Base-by-base conservation (phyloP, 2,797 vertebrate species). In the Rousettus madagascariensis region DNA sequence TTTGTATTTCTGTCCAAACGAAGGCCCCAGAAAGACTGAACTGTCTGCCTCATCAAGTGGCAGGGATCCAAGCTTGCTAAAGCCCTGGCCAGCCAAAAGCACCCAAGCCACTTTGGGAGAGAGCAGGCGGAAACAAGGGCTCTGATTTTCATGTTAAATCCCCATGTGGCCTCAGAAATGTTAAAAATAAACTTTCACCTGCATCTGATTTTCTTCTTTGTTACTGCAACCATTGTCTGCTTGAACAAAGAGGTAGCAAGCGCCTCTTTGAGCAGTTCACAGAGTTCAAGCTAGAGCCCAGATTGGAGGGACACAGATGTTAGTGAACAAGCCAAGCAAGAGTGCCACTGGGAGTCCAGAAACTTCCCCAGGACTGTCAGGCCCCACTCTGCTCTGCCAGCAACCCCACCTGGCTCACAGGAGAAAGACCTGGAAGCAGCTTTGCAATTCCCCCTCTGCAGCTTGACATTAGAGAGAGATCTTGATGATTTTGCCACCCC, bases 121-220 rank as follows among this genome's bases (percentile, higher is more conserved):
- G 7, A 90, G 65, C 71, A 30, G 53, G 68, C 8, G 30, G 91
- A 93, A 86, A 75, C 51, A 69, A 95, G 91, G 17, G 41, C 77
- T 91, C 95, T 87, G 91, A 78, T 96, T 96, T 96, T 97, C 94
- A 94, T 96, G 87, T 97, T 86, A 86, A 96, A 93, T 96, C 84
- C 96, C 43, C 95, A 96, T 96, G 94, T 92, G 96, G 96, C 94
- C 96, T 95, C 6, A 2, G 86, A 96, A 93, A 96, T 79, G 95
- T 94, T 97, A 97, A 97, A 97, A 97, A 97, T 96, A 97, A 97
- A 96, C 77, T 66, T 96, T 97, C 97, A 97, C 97, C 97, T 97
- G 97, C 96, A 97, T 95, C 95, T 96, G 94, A 97, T 97, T 97
- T 96, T 80, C 97, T 92, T 90, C 95, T 97, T 95, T 96, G 93